These are phyloP conservation scores for Oncorhynchus masou DNA, from an alignment of 2,113 vertebrate genomes.

Conservation along the genomic window DNA sequence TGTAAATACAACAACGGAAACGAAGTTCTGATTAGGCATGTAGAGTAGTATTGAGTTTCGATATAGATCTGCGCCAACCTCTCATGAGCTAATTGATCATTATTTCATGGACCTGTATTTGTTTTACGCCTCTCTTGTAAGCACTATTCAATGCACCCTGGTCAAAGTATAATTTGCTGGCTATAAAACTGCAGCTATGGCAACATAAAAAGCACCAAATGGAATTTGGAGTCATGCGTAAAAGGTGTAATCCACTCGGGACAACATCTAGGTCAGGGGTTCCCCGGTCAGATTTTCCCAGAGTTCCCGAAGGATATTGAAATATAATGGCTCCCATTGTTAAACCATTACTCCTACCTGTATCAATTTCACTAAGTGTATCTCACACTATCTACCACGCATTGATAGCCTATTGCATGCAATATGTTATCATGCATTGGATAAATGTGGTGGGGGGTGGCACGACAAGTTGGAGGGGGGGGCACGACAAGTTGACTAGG, in stretches of 20 bases:
- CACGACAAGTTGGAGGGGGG: no score
- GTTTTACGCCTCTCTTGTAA: background rate
- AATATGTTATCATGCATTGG: background rate
- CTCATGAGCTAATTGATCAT: background rate
- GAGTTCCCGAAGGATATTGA: background rate
- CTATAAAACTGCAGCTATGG: background rate
- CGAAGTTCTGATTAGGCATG: background rate
- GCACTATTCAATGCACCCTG: background rate
- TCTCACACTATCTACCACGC: constrained; percentile 19
- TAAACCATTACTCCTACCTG: constrained; percentile 7
- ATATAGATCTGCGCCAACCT: background rate
- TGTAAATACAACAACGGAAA: background rate
- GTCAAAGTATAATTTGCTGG: background rate
- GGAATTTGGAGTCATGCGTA: background rate
- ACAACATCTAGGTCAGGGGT: constrained; percentile 17
- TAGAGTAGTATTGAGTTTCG: no score
- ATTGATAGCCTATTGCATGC: background rate
- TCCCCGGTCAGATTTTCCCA: background rate
- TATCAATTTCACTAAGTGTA: constrained; percentile 45
- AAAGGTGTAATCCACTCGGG: background rate
- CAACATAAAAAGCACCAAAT: background rate
- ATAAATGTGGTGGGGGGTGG: background rate
- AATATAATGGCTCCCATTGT: constrained; percentile 44
- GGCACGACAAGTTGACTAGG: no score
- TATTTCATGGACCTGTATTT: background rate